A percentile compares a stretch with the other conserved stretches of the same genome.
phyloP scores from a whole-genome alignment of 2,113 vertebrate genomes.

The Melanocharis versteri region DNA sequence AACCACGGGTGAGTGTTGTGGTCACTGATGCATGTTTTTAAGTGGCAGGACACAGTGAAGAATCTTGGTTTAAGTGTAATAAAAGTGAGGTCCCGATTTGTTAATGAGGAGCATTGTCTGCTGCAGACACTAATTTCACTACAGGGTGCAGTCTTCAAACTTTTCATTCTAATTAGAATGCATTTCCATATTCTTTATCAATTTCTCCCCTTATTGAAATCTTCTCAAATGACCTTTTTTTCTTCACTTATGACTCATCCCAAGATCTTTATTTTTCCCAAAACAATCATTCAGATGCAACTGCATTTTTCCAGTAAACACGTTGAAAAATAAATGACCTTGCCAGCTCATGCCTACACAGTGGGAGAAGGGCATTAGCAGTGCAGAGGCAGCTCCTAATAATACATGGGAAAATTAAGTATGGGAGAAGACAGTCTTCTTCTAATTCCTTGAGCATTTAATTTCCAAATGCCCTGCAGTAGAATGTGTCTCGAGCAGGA shows the following conservation, averaged over 20 bases:
- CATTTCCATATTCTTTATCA: constrained; percentile 70
- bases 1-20: not conserved
- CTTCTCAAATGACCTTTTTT: constrained; percentile 68
- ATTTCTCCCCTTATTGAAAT: constrained; percentile 62
- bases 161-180: constrained; percentile 69
- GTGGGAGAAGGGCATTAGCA: constrained; percentile 54
- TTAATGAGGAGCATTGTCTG: constrained; percentile 60
- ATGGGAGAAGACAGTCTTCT: constrained; percentile 19
- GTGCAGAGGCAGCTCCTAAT: constrained; percentile 47
- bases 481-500: constrained; percentile 16
- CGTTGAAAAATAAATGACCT: constrained; percentile 64
- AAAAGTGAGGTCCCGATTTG: constrained; percentile 60
- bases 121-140: constrained; percentile 67
- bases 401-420: constrained; percentile 62
- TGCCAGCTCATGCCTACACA: constrained; percentile 47
- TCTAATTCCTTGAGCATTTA: constrained; percentile 60
- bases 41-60: constrained; percentile 40
- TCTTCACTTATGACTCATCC: constrained; percentile 57
- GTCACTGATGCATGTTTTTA: constrained; percentile 57
- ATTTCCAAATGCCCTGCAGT: constrained; percentile 66
- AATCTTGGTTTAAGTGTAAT: constrained; percentile 49
- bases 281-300: constrained; percentile 69
- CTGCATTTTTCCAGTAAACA: constrained; percentile 65
- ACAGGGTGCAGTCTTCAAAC: constrained; percentile 54
- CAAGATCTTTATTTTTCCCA: constrained; percentile 65